phyloP scores from a whole-genome alignment of 2,113 vertebrate species.

The Girardinichthys multiradiatus region DNA sequence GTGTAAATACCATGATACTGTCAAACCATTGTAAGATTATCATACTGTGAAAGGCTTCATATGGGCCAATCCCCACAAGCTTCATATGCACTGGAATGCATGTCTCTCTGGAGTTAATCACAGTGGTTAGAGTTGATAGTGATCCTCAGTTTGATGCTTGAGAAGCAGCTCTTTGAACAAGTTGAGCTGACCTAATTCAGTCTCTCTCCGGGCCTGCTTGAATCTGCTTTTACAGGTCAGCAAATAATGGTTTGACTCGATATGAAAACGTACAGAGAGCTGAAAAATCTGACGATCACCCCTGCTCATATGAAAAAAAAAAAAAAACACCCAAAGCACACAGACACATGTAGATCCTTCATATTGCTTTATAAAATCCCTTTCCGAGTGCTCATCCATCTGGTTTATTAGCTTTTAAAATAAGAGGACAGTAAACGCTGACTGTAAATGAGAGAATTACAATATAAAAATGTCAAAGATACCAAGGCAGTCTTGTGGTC shows the following conservation, averaged over 20 bases:
- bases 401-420: constrained; percentile 64
- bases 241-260: constrained; percentile 26
- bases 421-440: constrained; percentile 49
- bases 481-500: constrained; percentile 46
- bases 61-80: too few relatives aligned
- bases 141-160: constrained; percentile 27
- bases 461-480: constrained; percentile 56
- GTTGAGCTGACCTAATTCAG: constrained; percentile 53
- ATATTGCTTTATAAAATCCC: constrained; percentile 37
- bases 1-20: background rate
- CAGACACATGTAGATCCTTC: background rate
- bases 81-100: background rate
- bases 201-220: constrained; percentile 21
- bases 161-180: constrained; percentile 31
- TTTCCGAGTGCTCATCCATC: constrained; percentile 38
- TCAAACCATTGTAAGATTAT: background rate
- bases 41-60: background rate
- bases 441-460: constrained; percentile 63
- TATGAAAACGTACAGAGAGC: constrained; percentile 5
- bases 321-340: background rate
- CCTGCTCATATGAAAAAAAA: background rate
- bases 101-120: constrained; percentile 1
- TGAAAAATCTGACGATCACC: background rate
- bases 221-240: constrained; percentile 48
- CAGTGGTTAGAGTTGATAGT: constrained; percentile 7